A percentile compares a stretch with the other conserved stretches of the same genome.
Evolutionary conservation across 35 echinoderm and acorn worm genomes (phyloP).

Genomic region (Antedon bifida): DNA sequence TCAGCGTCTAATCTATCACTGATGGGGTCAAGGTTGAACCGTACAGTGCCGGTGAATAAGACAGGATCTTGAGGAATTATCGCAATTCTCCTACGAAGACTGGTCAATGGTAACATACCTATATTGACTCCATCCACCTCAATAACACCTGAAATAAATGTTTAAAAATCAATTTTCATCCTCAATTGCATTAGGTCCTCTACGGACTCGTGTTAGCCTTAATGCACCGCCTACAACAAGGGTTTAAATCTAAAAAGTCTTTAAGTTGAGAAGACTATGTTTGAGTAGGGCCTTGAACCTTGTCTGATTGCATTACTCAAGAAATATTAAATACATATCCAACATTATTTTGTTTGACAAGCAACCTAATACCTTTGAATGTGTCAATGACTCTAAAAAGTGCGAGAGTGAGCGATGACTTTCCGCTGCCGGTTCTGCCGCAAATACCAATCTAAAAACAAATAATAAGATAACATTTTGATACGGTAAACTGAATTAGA

Average conservation of each 20-base stretch:
- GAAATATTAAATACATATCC: too few species aligned
- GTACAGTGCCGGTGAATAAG: slow-evolving; percentile 39
- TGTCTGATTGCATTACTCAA: too few species aligned
- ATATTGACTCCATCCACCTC: slow-evolving; percentile 38
- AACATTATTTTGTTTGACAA: too few species aligned
- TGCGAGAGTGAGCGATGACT: slow-evolving; percentile 66
- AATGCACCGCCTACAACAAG: too few species aligned
- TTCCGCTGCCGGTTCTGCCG: slow-evolving; percentile 84
- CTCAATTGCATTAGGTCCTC: too few species aligned
- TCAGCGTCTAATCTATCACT: slow-evolving; percentile 27
- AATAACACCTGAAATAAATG: slow-evolving; percentile 21
- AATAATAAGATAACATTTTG: slow-evolving; percentile 13
- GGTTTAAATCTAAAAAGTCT: too few species aligned
- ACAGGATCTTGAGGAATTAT: slow-evolving; percentile 55
- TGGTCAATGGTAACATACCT: slow-evolving; percentile 20
- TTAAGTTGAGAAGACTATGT: too few species aligned
- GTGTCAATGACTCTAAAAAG: slow-evolving; percentile 74
- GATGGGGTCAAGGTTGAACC: slow-evolving; percentile 78
- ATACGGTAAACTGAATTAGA: too few species aligned
- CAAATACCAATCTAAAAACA: slow-evolving; percentile 70
- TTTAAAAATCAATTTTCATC: too few species aligned
- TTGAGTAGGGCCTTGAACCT: too few species aligned
- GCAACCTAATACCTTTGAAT: slow-evolving; percentile 80
- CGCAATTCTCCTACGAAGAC: slow-evolving; percentile 25
- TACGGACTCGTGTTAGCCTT: too few species aligned